Base-by-base conservation (phyloP, 2,888 invertebrate species). In the Drosophila tanythrix region DNA sequence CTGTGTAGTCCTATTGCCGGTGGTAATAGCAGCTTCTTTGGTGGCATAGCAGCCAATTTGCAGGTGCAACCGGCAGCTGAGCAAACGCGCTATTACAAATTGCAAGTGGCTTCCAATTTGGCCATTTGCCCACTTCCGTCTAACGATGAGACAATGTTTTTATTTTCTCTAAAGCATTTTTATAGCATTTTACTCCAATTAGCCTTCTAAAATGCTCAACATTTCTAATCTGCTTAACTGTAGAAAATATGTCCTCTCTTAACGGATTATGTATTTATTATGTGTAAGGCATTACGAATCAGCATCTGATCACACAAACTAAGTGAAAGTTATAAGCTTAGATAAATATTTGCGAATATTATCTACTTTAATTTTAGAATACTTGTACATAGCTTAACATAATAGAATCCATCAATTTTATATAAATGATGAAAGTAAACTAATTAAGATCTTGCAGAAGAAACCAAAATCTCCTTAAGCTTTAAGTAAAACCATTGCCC, bases 41-140 rank as follows among this genome's bases (percentile, higher is more conserved):
- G 81, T 80, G 82, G 82, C 74, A 70, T 76, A 51, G 57, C 66
- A 46, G 56, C 70, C 70, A 77, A 67, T 81, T 81, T 81, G 79
- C 81, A 77, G 83, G 80, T 81, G 82, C 83, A 77, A 70, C 70
- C 62, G 57, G 56, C 67, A 70, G 77, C 63, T 33, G n/a, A 66
- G 53, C 70, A 43, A 72, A 69, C 46, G 74, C 68, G 68, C 61
- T 76, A 65, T 76, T 70, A 81, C 81, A 79, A 81, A 81, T 81
- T 80, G 79, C 74, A 62, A 67, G 36, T 48, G 33, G 67, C 81
- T 67, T 43, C 62, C 74, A 70, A 81, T 67, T 79, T 74, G 63
- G 78, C 50, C 65, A 74, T 77, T 63, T 74, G 40, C 48, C 48
- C 64, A 65, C 59, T 78, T 74, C 66, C 65, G 65, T 50, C 73